Conservation (phyloP, 2,797 vertebrate species). For the Anniella stebbinsi region DNA sequence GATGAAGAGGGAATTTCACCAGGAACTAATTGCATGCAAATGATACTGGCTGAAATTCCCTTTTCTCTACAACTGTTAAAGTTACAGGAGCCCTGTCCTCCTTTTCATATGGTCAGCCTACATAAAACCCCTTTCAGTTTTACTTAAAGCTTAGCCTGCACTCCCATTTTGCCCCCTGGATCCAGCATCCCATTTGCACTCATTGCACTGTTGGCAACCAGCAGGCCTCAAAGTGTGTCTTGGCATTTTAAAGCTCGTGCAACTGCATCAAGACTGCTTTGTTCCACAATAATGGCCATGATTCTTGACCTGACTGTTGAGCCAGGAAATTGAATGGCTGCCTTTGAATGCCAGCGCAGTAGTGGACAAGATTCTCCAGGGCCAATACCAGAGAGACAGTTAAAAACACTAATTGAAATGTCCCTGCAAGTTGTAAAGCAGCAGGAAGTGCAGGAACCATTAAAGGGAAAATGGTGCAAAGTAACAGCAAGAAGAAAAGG, state of each 20-base stretch:
- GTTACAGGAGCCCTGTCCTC: too few species aligned
- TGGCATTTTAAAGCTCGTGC: conserved; percentile 52
- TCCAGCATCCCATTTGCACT: background rate
- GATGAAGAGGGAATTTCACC: too few species aligned
- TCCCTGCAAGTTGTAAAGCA: conserved; percentile 42
- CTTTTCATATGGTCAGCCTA: too few species aligned
- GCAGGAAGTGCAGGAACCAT: conserved; percentile 1
- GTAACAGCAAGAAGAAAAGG: conserved; percentile 2
- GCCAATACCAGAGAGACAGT: conserved; percentile 21
- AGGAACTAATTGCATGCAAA: too few species aligned
- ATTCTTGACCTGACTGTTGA: conserved; percentile 58
- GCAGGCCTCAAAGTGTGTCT: conserved; percentile 32
- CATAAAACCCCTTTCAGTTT: conserved; percentile 16
- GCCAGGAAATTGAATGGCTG: conserved; percentile 56
- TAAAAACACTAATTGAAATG: conserved; percentile 62
- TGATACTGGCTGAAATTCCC: too few species aligned
- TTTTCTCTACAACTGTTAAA: too few species aligned
- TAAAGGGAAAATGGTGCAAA: conserved; percentile 7
- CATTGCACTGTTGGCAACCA: conserved; percentile 8
- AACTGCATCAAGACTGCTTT: conserved; percentile 55
- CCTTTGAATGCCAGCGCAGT: conserved; percentile 38
- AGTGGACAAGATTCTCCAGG: conserved; percentile 21
- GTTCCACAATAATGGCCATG: background rate
- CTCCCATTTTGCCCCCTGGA: background rate
- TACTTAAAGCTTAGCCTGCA: conserved; percentile 15